These are phyloP conservation scores for Myocastor coypus DNA, from an alignment of 2,113 vertebrate species.

Conservation along the genomic window DNA sequence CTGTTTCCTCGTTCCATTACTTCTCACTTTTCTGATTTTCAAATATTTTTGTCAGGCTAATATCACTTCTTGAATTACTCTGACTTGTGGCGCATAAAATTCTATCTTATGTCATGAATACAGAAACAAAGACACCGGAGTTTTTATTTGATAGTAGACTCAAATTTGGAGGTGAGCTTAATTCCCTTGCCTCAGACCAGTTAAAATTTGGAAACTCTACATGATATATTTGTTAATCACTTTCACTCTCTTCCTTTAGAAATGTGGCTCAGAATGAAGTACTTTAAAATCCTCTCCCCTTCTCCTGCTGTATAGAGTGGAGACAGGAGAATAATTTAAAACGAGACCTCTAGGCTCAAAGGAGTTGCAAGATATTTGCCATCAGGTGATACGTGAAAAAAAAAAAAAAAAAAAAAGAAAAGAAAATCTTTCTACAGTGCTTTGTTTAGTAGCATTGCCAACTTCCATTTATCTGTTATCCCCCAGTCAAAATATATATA, in stretches of 20 bases:
- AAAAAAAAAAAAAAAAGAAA: not conserved
- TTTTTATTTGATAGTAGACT: slow-evolving; percentile 33
- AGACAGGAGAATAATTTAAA: not conserved
- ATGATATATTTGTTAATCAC: not conserved
- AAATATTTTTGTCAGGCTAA: slow-evolving; percentile 7
- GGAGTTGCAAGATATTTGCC: not conserved
- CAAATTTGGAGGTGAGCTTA: not conserved
- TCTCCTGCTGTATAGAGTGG: not conserved
- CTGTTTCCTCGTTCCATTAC: not conserved
- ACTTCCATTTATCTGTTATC: not conserved
- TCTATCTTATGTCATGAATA: not conserved
- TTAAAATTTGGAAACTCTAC: not conserved
- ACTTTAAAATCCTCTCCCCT: not conserved
- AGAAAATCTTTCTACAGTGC: not conserved
- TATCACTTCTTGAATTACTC: slow-evolving; percentile 28
- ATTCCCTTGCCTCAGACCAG: not conserved
- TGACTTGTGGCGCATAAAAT: not conserved
- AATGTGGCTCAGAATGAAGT: not conserved
- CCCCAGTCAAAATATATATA: too few relatives aligned
- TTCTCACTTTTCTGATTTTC: slow-evolving; percentile 16
- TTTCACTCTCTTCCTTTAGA: not conserved
- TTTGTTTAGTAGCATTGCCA: not conserved
- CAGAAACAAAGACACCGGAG: not conserved
- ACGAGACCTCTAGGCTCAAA: not conserved
- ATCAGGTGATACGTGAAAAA: not conserved